Percentiles rank a stretch among this genome's conserved stretches.
Conservation (phyloP, 2,888 invertebrate genomes). For the Microplitis deprimator region DNA sequence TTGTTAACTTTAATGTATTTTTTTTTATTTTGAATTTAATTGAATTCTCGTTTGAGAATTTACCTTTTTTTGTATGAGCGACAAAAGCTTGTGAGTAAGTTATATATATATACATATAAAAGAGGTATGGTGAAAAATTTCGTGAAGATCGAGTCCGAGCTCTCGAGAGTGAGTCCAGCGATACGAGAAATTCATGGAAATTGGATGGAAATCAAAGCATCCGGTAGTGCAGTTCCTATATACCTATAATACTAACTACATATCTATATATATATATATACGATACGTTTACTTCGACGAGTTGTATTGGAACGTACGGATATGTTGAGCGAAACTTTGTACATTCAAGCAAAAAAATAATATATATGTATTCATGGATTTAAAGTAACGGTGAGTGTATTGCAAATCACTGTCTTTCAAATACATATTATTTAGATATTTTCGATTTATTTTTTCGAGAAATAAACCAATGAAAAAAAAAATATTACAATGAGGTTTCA, state of each 20-base stretch:
- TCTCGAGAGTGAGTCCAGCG: constrained; percentile 24
- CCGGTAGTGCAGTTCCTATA: constrained; percentile 25
- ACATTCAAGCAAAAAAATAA: constrained; percentile 17
- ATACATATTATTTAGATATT: neutral
- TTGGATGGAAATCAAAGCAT: constrained; percentile 45
- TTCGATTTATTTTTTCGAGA: neutral
- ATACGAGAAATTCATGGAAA: constrained; percentile 43
- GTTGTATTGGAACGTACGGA: constrained; percentile 23
- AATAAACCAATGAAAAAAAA: neutral
- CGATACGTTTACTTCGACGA: constrained; percentile 17
- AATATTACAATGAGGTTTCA: neutral
- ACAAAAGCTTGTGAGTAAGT: constrained; percentile 18
- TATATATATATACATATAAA: constrained; percentile 2
- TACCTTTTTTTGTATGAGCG: constrained; percentile 35
- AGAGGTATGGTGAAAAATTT: constrained; percentile 27
- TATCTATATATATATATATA: constrained; percentile 20
- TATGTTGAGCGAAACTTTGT: constrained; percentile 28
- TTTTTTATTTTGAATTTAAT: constrained; percentile 13
- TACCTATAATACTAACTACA: neutral
- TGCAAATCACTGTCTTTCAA: constrained; percentile 24
- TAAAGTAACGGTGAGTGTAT: constrained; percentile 28
- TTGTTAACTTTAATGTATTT: constrained; percentile 6
- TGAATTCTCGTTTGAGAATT: constrained; percentile 24
- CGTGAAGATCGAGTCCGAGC: constrained; percentile 25
- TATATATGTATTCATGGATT: constrained; percentile 26